These are phyloP conservation scores for Brachionus plicatilis DNA, from an alignment of 1,140 invertebrate species.

Conservation along the genomic window DNA sequence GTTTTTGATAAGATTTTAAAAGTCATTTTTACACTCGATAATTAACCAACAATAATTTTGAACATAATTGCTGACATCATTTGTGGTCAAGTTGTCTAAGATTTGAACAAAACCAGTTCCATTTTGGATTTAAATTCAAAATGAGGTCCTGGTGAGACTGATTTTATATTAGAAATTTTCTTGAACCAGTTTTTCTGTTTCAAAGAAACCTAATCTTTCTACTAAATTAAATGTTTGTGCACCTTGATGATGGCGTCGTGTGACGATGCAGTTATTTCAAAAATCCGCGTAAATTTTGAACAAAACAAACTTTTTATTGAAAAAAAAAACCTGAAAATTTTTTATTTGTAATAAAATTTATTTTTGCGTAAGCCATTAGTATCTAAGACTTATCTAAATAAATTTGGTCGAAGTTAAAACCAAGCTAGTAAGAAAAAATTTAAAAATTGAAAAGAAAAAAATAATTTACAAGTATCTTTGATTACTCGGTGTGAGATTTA, in stretches of 20 bases:
- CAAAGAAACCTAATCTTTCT: background rate
- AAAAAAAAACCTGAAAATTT: background rate
- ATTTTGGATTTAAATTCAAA: background rate
- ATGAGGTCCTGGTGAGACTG: background rate
- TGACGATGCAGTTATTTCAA: background rate
- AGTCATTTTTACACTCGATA: background rate
- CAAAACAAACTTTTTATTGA: background rate
- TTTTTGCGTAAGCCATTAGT: no score
- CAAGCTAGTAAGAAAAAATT: no score
- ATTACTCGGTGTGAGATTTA: background rate
- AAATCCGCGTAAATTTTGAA: background rate
- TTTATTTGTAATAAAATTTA: background rate
- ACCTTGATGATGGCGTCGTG: background rate
- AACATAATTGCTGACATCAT: background rate
- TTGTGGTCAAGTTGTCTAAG: background rate
- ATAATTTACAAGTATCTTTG: background rate
- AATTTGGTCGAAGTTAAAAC: no score
- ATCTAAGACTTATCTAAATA: no score
- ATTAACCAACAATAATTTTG: background rate
- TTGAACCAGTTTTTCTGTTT: background rate
- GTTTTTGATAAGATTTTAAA: background rate
- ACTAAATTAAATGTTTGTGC: background rate
- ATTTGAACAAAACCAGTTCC: background rate
- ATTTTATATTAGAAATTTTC: background rate
- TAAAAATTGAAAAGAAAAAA: background rate